These are phyloP conservation scores for Erebia ligea DNA, from an alignment of 2,888 invertebrate species.

Conservation along the genomic window DNA sequence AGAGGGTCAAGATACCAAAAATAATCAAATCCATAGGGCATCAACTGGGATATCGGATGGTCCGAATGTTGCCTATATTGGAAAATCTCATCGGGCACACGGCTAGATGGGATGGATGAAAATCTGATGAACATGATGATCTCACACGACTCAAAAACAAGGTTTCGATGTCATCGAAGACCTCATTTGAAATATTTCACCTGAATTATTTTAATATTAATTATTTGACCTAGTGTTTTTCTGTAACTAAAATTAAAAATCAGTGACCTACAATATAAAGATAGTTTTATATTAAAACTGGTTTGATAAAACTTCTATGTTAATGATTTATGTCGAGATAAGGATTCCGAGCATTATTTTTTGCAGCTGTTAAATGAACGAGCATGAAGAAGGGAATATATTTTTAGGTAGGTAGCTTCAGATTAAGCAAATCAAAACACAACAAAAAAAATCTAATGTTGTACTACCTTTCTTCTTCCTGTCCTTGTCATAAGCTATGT, in stretches of 20 bases:
- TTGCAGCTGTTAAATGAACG: neutral
- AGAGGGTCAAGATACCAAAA: no score
- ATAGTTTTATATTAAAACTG: slow-evolving; percentile 13
- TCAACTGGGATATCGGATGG: no score
- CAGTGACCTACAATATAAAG: slow-evolving; percentile 22
- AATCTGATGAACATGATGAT: no score
- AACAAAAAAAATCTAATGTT: no score
- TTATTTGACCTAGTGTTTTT: slow-evolving; percentile 21
- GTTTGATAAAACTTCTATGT: slow-evolving; percentile 20
- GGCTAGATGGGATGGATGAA: no score
- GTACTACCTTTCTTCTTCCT: no score
- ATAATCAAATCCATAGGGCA: no score
- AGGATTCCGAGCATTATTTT: neutral
- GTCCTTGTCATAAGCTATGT: no score
- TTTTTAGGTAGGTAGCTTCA: no score
- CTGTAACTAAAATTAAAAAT: slow-evolving; percentile 3
- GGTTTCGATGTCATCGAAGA: neutral
- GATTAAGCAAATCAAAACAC: no score
- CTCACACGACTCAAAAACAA: neutral
- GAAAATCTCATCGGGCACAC: no score
- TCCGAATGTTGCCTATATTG: no score
- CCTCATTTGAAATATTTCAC: slow-evolving; percentile 19
- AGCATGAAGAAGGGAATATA: neutral
- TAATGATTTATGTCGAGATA: slow-evolving; percentile 11
- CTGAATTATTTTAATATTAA: slow-evolving; percentile 26